These are phyloP conservation scores for Dynastes maya DNA, from an alignment of 2,888 invertebrate genomes.

Conservation along the genomic window DNA sequence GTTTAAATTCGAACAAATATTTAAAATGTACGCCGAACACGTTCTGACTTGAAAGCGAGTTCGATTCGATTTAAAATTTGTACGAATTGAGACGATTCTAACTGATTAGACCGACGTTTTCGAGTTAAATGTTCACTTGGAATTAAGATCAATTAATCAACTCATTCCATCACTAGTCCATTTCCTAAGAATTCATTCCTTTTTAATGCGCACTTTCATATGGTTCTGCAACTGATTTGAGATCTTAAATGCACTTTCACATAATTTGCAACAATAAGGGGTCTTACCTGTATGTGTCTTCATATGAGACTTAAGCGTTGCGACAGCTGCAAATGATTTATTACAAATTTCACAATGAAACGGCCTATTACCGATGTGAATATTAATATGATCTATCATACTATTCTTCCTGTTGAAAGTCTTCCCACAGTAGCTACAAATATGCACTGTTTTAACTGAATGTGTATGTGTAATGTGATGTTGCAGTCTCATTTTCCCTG, in stretches of 20 bases:
- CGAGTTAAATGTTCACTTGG: too few species aligned
- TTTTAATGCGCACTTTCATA: conserved; percentile 2
- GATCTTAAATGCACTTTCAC: conserved; percentile 7
- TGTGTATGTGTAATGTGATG: neutral
- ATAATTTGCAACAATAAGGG: conserved; percentile 4
- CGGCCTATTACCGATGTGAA: conserved; percentile 31
- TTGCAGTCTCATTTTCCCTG: neutral
- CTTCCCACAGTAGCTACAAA: conserved; percentile 17
- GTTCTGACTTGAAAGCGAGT: too few species aligned
- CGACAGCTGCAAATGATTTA: neutral
- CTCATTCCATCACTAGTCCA: too few species aligned
- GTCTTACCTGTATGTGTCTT: conserved; percentile 15
- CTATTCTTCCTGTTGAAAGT: neutral
- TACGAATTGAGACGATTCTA: too few species aligned
- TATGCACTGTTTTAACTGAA: neutral
- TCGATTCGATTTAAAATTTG: too few species aligned
- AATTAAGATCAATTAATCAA: too few species aligned
- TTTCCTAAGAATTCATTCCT: neutral
- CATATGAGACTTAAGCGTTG: conserved; percentile 11
- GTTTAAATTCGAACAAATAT: too few species aligned
- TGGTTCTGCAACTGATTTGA: conserved; percentile 1
- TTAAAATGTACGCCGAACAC: too few species aligned
- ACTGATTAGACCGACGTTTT: too few species aligned
- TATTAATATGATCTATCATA: conserved; percentile 7
- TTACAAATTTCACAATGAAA: conserved; percentile 22